phyloP scores from a whole-genome alignment of 2,888 invertebrate genomes.

The Agonopterix heracliana region DNA sequence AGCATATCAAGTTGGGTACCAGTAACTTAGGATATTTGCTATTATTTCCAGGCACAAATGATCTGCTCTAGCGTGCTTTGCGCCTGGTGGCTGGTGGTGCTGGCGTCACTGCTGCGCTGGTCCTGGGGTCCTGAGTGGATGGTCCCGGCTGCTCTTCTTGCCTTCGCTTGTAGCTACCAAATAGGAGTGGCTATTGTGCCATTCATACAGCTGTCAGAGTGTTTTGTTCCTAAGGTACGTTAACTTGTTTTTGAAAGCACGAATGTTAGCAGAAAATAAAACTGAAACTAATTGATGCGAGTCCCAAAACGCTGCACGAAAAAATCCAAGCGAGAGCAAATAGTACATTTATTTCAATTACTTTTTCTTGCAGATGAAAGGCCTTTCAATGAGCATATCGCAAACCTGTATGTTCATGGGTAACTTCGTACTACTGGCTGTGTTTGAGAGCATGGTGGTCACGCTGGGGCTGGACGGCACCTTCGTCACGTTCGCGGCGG shows the following conservation, averaged over 20 bases:
- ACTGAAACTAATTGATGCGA: not conserved
- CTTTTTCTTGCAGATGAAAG: slow-evolving; percentile 27
- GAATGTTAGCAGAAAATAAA: too few species aligned
- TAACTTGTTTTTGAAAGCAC: not conserved
- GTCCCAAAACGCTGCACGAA: not conserved
- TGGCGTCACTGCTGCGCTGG: slow-evolving; percentile 32
- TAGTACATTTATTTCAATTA: not conserved
- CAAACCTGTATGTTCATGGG: slow-evolving; percentile 18
- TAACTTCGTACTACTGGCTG: slow-evolving; percentile 27
- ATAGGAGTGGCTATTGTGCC: slow-evolving; percentile 40
- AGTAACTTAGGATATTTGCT: not conserved
- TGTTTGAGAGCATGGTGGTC: slow-evolving; percentile 12
- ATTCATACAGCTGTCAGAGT: slow-evolving; percentile 30
- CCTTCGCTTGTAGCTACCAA: slow-evolving; percentile 35
- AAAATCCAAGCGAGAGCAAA: not conserved
- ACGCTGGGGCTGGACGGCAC: slow-evolving; percentile 39
- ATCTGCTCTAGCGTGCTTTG: slow-evolving; percentile 22
- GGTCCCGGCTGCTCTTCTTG: slow-evolving; percentile 33
- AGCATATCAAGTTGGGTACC: not conserved
- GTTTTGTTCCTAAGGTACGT: slow-evolving; percentile 30
- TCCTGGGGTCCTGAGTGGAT: slow-evolving; percentile 35
- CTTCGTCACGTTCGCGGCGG: slow-evolving; percentile 38
- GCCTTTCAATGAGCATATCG: slow-evolving; percentile 22
- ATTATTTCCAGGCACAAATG: slow-evolving; percentile 28
- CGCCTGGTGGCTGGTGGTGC: slow-evolving; percentile 21